These are phyloP conservation scores for Hetaerina titia DNA, from an alignment of 2,888 invertebrate genomes.

Conservation along the genomic window DNA sequence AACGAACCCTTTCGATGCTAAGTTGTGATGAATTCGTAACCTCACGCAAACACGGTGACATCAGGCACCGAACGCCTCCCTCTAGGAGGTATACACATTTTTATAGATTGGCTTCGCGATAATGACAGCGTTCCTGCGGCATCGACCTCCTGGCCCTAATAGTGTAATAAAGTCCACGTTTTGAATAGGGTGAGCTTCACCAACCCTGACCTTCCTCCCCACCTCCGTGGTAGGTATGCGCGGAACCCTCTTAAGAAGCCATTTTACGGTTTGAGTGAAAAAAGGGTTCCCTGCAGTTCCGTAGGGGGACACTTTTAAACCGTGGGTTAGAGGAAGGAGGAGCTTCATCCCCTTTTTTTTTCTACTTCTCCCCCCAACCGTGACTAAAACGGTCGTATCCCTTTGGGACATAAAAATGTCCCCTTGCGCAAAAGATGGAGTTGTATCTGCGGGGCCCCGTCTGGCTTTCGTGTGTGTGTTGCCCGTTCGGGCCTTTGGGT, in stretches of 20 bases:
- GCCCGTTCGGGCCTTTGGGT: background rate
- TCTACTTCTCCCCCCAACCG: background rate
- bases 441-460: background rate
- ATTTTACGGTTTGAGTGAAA: background rate
- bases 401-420: conserved; percentile 8
- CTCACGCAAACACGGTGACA: background rate
- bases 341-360: background rate
- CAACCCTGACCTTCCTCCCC: background rate
- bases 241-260: background rate
- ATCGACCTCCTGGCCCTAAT: background rate
- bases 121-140: background rate
- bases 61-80: background rate
- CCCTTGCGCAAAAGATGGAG: background rate
- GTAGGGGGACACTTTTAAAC: background rate
- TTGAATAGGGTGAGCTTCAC: background rate
- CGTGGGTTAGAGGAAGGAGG: background rate
- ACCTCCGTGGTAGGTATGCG: background rate
- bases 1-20: too few relatives aligned
- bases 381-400: conserved; percentile 4
- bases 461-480: background rate
- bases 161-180: background rate
- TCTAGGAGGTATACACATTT: background rate
- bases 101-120: background rate
- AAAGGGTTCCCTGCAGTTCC: conserved; percentile 10
- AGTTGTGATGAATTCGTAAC: background rate